Conservation (phyloP, 2,888 invertebrate genomes). For the Nomada goodeniana region DNA sequence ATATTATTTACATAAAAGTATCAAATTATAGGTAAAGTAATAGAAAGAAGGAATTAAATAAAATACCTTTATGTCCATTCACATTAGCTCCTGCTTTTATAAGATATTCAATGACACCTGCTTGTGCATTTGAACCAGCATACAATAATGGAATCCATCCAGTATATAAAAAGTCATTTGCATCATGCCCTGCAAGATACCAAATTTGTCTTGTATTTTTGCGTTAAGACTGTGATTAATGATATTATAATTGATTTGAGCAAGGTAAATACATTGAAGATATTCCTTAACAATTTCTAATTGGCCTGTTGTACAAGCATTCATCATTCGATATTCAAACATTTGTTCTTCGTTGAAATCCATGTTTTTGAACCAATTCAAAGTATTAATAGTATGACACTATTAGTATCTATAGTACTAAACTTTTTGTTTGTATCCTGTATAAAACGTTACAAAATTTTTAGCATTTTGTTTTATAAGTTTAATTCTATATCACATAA, state of each 20-base stretch:
- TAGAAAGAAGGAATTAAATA: background rate
- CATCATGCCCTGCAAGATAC: constrained; percentile 70
- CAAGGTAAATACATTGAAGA: constrained; percentile 69
- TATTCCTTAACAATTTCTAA: constrained; percentile 71
- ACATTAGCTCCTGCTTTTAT: constrained; percentile 87
- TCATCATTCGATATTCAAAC: constrained; percentile 65
- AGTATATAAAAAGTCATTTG: constrained; percentile 85
- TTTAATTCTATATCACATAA: background rate
- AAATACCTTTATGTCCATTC: constrained; percentile 82
- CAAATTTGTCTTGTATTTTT: background rate
- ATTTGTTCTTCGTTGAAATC: constrained; percentile 51
- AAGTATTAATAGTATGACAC: background rate
- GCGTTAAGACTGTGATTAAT: background rate
- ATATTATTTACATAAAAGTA: constrained; percentile 9
- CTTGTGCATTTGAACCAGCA: constrained; percentile 87
- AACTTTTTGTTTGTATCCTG: background rate
- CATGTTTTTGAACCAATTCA: background rate
- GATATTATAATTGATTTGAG: constrained; percentile 1
- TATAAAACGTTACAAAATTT: too few relatives aligned
- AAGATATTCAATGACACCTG: constrained; percentile 85
- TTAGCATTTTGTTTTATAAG: background rate
- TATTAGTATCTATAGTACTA: background rate
- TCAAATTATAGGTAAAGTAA: background rate
- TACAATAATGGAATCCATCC: constrained; percentile 88
- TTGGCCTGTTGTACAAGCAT: constrained; percentile 76